Evolutionary conservation across 2,888 invertebrate species (phyloP), one percentile per base, ranked within the genome.

Genomic region (Leptinotarsa haldemani): DNA sequence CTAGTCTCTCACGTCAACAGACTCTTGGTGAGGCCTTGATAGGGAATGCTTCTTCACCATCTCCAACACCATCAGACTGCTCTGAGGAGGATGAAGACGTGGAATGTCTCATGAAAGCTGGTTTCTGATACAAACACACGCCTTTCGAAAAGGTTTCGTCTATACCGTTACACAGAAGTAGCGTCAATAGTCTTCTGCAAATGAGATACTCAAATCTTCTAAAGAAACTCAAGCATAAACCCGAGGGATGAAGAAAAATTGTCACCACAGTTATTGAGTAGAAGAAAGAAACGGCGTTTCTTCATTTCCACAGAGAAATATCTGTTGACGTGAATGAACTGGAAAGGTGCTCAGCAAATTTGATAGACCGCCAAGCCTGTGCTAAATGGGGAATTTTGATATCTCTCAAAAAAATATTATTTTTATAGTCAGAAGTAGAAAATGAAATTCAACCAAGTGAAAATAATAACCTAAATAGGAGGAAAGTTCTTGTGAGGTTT

Each of bases 1-100:
- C 90, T 76, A 92, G 90, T 84, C 88, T 88, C 25, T 91, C 90
- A 80, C 90, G 90, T 66, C 93, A 91, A 86, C 90, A 90, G 76
- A 90, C 91, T 53, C 88, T 91, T 85, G 92, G 91, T 13, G 89
- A 91, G 0, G 90, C 90, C 0, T 87, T 93, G 15, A 90, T 94
- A 76, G 81, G 81, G 25, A 82, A 79, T 67, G 84, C 82, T 5
- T 92, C 92, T 65, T 92, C 93, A 4, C 90, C 90, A 73, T 90
- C 91, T 74, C 89, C 90, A 73, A 88, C 88, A 20, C 88, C 88
- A n/a, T 86, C 88, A 58, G 87, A 83, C 25, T 83, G 83, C 82
- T 88, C 87, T 80, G 88, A 87, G 82, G 89, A 88, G 79, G 87
- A 87, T 68, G 86, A 85, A 74, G 87, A 86, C 80, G 80, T 86